Evolutionary conservation across 1,140 invertebrate genomes (phyloP).

Genomic region (Drosophila hydei): DNA sequence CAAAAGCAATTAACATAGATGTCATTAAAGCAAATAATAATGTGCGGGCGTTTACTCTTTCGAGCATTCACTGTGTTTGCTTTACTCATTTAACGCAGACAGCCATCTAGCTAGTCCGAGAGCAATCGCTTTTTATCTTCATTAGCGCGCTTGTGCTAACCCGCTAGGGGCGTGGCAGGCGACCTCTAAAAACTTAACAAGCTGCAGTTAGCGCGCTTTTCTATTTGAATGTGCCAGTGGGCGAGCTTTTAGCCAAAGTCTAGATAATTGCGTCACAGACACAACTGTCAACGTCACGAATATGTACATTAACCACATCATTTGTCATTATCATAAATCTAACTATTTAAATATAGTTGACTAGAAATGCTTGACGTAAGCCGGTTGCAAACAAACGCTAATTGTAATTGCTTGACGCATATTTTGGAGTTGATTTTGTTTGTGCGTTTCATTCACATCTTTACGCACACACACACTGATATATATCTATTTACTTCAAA

Average conservation of each 20-base stretch:
- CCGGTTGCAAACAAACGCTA: slow-evolving; percentile 35
- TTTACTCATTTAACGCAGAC: slow-evolving; percentile 52
- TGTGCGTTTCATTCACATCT: slow-evolving; percentile 14
- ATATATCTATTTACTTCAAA: slow-evolving; percentile 25
- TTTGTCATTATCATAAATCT: slow-evolving; percentile 9
- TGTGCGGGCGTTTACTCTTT: not conserved
- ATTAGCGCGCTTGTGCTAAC: slow-evolving; percentile 57
- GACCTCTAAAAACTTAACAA: slow-evolving; percentile 14
- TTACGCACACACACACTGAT: slow-evolving; percentile 16
- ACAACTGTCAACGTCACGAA: slow-evolving; percentile 3
- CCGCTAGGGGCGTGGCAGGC: not conserved
- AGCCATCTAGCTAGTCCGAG: not conserved
- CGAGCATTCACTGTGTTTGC: slow-evolving; percentile 35
- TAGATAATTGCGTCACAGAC: slow-evolving; percentile 7
- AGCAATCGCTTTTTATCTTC: slow-evolving; percentile 53
- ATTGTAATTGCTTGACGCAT: slow-evolving; percentile 44
- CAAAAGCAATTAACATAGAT: not conserved
- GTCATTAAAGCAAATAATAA: not conserved
- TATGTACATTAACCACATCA: not conserved
- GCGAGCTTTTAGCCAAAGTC: slow-evolving; percentile 14
- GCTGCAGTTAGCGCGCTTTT: slow-evolving; percentile 21
- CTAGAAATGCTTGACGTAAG: slow-evolving; percentile 38
- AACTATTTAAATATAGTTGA: slow-evolving; percentile 6
- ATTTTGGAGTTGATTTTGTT: slow-evolving; percentile 9
- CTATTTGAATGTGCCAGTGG: slow-evolving; percentile 1